Base-by-base conservation (phyloP, 2,888 invertebrate species). In the Brenthis hecate region DNA sequence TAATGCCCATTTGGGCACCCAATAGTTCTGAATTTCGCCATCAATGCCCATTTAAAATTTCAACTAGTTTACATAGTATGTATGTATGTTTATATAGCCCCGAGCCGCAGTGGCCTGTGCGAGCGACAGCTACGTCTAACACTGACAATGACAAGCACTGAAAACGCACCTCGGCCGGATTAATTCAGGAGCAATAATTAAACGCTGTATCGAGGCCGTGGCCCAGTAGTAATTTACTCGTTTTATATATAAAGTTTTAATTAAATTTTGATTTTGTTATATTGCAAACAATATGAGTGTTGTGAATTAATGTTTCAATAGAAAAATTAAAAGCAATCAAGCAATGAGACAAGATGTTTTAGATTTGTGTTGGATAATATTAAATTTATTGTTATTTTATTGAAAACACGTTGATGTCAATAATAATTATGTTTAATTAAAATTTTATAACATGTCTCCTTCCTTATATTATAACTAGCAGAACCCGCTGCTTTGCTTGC, bases 121-220 rank as follows among this genome's bases (percentile, higher is more conserved):
- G 16, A 65, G 63, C 63, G 68, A 72, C 72, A 73, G 66, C 65
- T 64, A 65, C 68, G 69, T 67, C 77, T 77, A 79, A 77, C 75
- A 60, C 77, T 79, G 78, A 77, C 79, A 79, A 76, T 79, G 82
- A 83, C 82, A 80, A 74, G 77, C 79, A 76, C 78, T 75, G 80
- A 75, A 80, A 80, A 79, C 81, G 78, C 78, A 79, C 78, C 79
- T 77, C 75, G 71, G 51, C 72, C 73, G 75, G 78, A 79, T 83
- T 82, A 83, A 82, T 80, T 77, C 78, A 70, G 74, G 74, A 77
- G 79, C 80, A 80, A 81, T 85, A 82, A 84, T 84, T 84, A 83
- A 84, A 81, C 77, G 68, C 72, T 76, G 77, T 77, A 74, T 74
- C 78, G 74, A 71, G 48, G 60, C 48, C 55, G 54, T 67, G 74